Conservation (phyloP, 2,797 vertebrate genomes). For the Micropoecilia bifurca region DNA sequence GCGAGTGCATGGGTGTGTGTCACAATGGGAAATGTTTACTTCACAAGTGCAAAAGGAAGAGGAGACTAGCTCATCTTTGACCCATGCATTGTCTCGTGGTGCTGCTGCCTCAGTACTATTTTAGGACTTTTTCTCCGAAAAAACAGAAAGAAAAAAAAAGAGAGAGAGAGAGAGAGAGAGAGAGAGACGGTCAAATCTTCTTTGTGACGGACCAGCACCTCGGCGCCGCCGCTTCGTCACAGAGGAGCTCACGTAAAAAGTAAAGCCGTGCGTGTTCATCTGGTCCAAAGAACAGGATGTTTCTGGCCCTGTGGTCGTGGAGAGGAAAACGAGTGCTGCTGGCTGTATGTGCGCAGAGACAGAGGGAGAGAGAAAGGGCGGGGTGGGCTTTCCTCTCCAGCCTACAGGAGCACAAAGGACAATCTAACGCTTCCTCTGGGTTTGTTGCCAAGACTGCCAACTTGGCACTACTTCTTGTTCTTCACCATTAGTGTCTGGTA, state of each 20-base stretch:
- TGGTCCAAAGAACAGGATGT: constrained; percentile 82
- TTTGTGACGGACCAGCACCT: constrained; percentile 10
- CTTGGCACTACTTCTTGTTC: constrained; percentile 76
- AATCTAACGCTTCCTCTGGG: constrained; percentile 85
- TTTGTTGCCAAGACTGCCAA: constrained; percentile 83
- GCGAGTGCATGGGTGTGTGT: constrained; percentile 58
- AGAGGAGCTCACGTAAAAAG: constrained; percentile 47
- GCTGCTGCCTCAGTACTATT: constrained; percentile 76
- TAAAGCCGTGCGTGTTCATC: constrained; percentile 69
- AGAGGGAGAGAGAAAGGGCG: constrained; percentile 19
- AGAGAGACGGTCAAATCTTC: constrained; percentile 52
- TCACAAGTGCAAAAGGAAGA: constrained; percentile 78
- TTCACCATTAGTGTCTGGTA: constrained; percentile 62
- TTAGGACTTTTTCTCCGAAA: constrained; percentile 65
- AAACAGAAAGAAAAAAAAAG: background rate
- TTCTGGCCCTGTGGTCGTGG: constrained; percentile 70
- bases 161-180: constrained; percentile 36
- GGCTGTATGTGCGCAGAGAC: constrained; percentile 43
- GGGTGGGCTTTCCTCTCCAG: constrained; percentile 79
- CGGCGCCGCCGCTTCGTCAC: constrained; percentile 29
- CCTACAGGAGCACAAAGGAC: constrained; percentile 84
- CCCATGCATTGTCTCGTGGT: constrained; percentile 79
- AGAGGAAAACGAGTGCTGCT: constrained; percentile 75
- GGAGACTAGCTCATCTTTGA: constrained; percentile 79
- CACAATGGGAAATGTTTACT: constrained; percentile 76